Evolutionary conservation across 2,113 vertebrate species (phyloP), one percentile per base, ranked within the genome.

Genomic region (Scortum barcoo): DNA sequence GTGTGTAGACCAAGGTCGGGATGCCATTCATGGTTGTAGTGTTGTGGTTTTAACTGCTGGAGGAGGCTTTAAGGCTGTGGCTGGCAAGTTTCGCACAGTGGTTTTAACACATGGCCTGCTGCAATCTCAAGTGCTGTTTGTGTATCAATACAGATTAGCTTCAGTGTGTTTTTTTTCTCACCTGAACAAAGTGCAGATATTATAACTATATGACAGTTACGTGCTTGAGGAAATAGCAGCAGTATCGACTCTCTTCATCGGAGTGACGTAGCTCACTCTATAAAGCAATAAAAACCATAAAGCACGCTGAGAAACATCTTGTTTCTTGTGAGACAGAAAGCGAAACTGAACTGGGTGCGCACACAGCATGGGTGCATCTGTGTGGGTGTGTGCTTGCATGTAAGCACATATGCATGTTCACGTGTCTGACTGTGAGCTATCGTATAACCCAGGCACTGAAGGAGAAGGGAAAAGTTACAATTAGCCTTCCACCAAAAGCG

Each of bases 21-120:
- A 93, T 93, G 91, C 93, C 91, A 90, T 88, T 92, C 91, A 92
- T 90, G 92, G 82, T 78, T 89, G 90, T 53, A 86, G 76, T 76
- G 80, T 74, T 93, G 82, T 81, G 84, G 78, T 78, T 92, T 91
- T 85, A 84, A 81, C 87, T 86, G 87, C 78, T 67, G 8, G 57
- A 83, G 85, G 73, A 89, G 76, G 70, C 73, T 88, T 78, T 86
- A 77, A 82, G 83, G 76, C 91, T 76, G 70, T 56, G 78, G 81
- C 81, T 84, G 83, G 87, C 72, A 74, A 86, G 40, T 83, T 81
- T 74, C 61, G 44, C 58, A 76, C 86, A 80, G 86, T 62, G 68
- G 81, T 80, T 84, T 86, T 60, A 76, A 68, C 56, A 74, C 72
- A 74, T n/a, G 48, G 33, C 63, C 62, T 24, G 28, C 72, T 60